phyloP scores from a whole-genome alignment of 2,888 invertebrate genomes.

The Eupelmus urozonus region DNA sequence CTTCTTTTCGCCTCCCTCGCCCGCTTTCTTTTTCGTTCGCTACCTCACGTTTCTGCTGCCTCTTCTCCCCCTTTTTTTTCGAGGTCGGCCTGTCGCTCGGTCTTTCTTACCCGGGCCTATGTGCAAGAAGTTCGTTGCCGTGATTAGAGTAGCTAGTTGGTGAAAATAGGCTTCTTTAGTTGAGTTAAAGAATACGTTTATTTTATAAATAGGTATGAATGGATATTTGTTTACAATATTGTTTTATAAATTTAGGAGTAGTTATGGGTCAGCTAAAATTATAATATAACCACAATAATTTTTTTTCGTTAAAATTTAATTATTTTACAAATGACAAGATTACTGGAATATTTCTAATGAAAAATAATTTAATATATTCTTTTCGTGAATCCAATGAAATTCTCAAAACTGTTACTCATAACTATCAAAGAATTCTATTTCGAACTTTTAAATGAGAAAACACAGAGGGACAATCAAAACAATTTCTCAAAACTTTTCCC shows the following conservation, averaged over 20 bases:
- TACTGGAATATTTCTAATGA: not conserved
- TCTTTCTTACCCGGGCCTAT: conserved; percentile 4
- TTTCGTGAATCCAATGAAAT: not conserved
- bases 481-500: conserved; percentile 12
- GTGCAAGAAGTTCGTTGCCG: not conserved
- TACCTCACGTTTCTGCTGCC: not conserved
- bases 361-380: not conserved
- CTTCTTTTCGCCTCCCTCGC: conserved; percentile 22
- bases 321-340: no score
- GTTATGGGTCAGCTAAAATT: no score
- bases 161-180: no score
- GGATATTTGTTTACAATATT: no score
- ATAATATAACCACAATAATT: no score
- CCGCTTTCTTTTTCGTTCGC: not conserved
- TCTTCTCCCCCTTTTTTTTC: conserved; percentile 3
- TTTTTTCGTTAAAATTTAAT: no score
- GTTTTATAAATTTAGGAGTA: no score
- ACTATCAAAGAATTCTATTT: not conserved
- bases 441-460: conserved; percentile 28
- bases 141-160: no score
- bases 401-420: not conserved
- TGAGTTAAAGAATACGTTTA: no score
- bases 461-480: conserved; percentile 17
- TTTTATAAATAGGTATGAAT: no score
- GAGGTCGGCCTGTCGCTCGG: not conserved